phyloP scores from a whole-genome alignment of 2,888 invertebrate genomes.

The Serripes groenlandicus region DNA sequence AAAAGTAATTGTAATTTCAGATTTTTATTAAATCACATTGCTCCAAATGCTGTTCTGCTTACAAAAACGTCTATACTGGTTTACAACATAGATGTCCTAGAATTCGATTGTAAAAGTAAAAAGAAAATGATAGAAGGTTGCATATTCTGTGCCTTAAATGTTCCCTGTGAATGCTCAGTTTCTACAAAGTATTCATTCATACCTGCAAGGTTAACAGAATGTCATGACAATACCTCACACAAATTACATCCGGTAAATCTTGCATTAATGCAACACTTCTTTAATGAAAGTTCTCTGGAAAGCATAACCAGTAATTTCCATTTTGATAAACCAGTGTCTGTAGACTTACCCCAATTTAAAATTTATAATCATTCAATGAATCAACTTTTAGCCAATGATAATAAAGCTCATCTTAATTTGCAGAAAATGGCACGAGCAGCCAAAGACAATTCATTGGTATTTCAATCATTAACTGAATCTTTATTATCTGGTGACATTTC shows the following conservation, averaged over 20 bases:
- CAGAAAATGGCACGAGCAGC: conserved; percentile 27
- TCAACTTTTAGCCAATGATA: conserved; percentile 21
- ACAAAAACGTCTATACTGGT: conserved; percentile 16
- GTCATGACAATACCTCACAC: conserved; percentile 29
- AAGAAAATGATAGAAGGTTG: conserved; percentile 26
- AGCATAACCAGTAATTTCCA: conserved; percentile 12
- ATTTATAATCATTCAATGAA: conserved; percentile 34
- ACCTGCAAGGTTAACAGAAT: conserved; percentile 25
- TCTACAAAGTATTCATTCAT: conserved; percentile 10
- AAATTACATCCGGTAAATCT: conserved; percentile 46
- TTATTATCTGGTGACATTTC: conserved; percentile 25
- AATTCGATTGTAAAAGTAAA: conserved; percentile 28
- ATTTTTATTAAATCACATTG: conserved; percentile 17
- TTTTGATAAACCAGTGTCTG: conserved; percentile 17
- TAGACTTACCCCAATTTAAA: conserved; percentile 16
- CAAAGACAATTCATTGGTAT: conserved; percentile 26
- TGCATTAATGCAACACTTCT: conserved; percentile 47
- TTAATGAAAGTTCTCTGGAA: conserved; percentile 13
- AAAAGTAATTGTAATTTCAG: conserved; percentile 32
- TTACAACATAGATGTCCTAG: conserved; percentile 21
- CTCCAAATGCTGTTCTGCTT: background rate
- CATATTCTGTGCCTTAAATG: conserved; percentile 26
- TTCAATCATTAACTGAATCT: conserved; percentile 34
- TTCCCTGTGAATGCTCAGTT: conserved; percentile 41
- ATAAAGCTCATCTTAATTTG: conserved; percentile 27